A percentile compares a stretch with the other conserved stretches of the same genome.
Conservation (phyloP, 2,797 vertebrate genomes). For the Threskiornis aethiopicus region DNA sequence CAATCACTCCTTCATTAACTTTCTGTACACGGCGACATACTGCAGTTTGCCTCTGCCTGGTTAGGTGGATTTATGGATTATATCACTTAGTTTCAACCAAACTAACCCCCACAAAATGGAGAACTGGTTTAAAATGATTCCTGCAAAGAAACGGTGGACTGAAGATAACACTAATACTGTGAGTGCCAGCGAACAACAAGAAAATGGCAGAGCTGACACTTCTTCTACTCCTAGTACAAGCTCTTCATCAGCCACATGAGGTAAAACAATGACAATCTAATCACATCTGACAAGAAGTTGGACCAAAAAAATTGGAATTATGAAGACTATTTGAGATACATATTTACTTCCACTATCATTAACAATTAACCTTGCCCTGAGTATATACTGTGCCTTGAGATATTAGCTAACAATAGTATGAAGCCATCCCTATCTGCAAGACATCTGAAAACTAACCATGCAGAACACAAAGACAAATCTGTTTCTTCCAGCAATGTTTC, state of each 20-base stretch:
- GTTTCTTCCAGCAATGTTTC: background rate
- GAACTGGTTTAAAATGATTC: background rate
- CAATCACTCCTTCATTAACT: background rate
- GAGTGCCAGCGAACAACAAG: fast-evolving
- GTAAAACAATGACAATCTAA: background rate
- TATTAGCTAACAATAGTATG: background rate
- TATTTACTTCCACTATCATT: background rate
- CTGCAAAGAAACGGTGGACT: background rate
- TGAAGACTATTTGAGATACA: background rate
- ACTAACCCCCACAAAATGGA: background rate
- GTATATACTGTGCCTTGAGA: background rate
- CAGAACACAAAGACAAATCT: background rate
- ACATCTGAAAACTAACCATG: background rate
- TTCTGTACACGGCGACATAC: background rate
- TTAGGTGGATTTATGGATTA: background rate
- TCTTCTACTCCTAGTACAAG: background rate
- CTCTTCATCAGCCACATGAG: background rate
- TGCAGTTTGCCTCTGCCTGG: background rate
- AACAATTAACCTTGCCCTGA: background rate
- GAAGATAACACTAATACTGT: background rate
- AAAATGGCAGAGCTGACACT: background rate
- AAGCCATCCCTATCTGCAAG: background rate
- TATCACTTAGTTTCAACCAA: background rate
- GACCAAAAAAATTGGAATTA: background rate
- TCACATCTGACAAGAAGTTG: background rate